A percentile compares a stretch with the other conserved stretches of the same genome.
phyloP scores from a whole-genome alignment of 1,140 invertebrate genomes.

The Aricia agestis region DNA sequence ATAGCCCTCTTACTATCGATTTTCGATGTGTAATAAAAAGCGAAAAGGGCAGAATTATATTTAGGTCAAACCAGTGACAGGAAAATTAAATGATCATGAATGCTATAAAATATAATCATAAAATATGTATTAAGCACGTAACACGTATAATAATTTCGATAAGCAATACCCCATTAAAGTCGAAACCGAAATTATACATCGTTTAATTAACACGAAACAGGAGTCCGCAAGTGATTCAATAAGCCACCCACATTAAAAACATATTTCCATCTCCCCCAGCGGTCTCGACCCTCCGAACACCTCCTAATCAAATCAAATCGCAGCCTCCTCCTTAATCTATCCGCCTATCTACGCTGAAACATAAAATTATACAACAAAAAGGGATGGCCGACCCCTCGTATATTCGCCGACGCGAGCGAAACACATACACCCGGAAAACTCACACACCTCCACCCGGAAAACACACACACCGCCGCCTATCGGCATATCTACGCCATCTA shows the following conservation, averaged over 20 bases:
- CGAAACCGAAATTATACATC: neutral
- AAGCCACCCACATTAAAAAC: constrained; percentile 72
- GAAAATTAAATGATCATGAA: too few species aligned
- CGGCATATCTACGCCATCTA: constrained; percentile 74
- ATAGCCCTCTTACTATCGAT: neutral
- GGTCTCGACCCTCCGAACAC: constrained; percentile 69
- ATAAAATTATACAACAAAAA: constrained; percentile 75
- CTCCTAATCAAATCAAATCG: constrained; percentile 76
- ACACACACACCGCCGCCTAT: constrained; percentile 61
- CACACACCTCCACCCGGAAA: constrained; percentile 39
- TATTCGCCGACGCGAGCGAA: constrained; percentile 71
- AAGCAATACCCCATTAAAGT: too few species aligned
- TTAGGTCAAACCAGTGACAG: too few species aligned
- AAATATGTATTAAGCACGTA: too few species aligned
- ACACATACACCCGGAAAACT: constrained; percentile 58
- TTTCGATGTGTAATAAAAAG: neutral
- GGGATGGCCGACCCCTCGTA: constrained; percentile 68
- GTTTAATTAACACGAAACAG: constrained; percentile 25
- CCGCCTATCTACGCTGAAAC: constrained; percentile 69
- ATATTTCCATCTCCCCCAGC: constrained; percentile 67
- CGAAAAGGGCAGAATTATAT: neutral
- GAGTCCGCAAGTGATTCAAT: constrained; percentile 68
- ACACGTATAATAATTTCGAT: too few species aligned
- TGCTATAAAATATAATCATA: too few species aligned
- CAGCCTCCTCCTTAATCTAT: constrained; percentile 73